Evolutionary conservation across 2,797 vertebrate genomes (phyloP).

Genomic region (Sarcoramphus papa): DNA sequence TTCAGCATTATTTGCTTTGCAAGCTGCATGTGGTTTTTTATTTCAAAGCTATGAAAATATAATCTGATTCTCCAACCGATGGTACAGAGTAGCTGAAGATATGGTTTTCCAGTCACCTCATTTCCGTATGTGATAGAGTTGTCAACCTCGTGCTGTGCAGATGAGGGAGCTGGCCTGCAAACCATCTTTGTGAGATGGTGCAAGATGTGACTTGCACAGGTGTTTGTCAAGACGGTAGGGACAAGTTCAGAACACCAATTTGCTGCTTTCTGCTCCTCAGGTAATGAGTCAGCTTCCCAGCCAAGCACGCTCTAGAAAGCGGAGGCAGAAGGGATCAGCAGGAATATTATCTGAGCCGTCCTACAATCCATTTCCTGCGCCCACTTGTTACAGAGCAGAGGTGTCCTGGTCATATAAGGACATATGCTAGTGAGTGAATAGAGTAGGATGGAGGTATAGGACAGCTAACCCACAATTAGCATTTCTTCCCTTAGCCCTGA

Average conservation of each 20-base stretch:
- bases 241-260: background rate
- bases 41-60: constrained; percentile 28
- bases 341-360: background rate
- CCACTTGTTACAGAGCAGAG: background rate
- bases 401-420: background rate
- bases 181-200: background rate
- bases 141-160: background rate
- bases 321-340: background rate
- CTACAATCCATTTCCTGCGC: background rate
- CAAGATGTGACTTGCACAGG: background rate
- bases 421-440: background rate
- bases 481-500: background rate
- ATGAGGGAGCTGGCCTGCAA: background rate
- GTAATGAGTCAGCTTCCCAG: background rate
- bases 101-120: background rate
- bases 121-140: background rate
- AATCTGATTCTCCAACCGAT: constrained; percentile 16
- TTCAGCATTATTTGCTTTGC: constrained; percentile 38
- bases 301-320: background rate
- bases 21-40: background rate
- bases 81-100: background rate
- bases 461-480: background rate
- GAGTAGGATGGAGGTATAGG: background rate
- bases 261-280: background rate
- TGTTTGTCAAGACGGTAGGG: background rate